Base-by-base conservation (phyloP, 2,797 vertebrate species). In the Fratercula arctica region DNA sequence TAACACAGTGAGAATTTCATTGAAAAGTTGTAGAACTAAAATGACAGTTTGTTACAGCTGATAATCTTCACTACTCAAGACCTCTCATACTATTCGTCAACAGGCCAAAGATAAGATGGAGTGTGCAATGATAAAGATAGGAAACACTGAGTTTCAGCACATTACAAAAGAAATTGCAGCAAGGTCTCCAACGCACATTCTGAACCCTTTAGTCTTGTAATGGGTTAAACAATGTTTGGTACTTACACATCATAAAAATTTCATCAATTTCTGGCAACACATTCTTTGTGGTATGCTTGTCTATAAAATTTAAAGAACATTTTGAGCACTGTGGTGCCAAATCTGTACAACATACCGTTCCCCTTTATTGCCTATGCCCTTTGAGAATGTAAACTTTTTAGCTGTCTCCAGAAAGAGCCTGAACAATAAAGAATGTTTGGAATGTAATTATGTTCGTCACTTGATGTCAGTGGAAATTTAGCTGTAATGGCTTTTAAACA, bases 391-490 rank as follows among this genome's bases (percentile, higher is more conserved):
- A 93, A 95, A 91, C n/a, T 63, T 87, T 68, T 78, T 80, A 63
- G 31, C 16, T 72, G 33, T 80, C 87, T 84, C 31, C 31, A 89
- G 50, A 67, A 95, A 94, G 25, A 3, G 4, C 16, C 53, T 77
- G 73, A 81, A 85, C 31, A 92, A 69, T 63, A 31, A 89, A 45
- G 18, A 92, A 51, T 4, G 0, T 45, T 91, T 66, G 39, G 39
- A 89, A 57, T 73, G 53, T 51, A 91, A 92, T 94, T 92, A 70
- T 61, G 21, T 90, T 90, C 78, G 56, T 87, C 51, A 64, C 60
- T 93, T 41, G 16, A 15, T 89, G 78, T 88, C 84, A 25, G 20
- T 53, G 37, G 77, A 89, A 95, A 87, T 89, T 74, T 56, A 79
- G 29, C 70, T 88, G 45, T 15, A 87, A 86, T 39, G 50, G 13